A percentile compares a stretch with the other conserved stretches of the same genome.
Conservation (phyloP, 2,797 vertebrate species). For the Pangasius krempfi region DNA sequence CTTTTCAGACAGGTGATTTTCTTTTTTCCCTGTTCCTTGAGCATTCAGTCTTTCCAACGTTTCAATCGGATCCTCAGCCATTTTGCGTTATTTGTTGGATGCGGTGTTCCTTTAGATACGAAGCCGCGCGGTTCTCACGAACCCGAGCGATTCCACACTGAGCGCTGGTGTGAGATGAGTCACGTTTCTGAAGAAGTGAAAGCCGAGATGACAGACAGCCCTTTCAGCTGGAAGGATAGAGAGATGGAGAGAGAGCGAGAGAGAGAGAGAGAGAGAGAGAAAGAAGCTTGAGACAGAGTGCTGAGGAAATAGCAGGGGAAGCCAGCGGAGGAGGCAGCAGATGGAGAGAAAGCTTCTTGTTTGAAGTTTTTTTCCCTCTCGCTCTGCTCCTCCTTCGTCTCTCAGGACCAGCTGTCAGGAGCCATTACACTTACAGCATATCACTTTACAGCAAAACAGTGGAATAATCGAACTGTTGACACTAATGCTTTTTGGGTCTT, state of each 20-base stretch:
- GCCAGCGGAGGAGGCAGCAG: conserved; percentile 45
- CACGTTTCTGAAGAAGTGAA: background rate
- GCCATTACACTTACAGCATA: conserved; percentile 54
- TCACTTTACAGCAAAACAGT: conserved; percentile 56
- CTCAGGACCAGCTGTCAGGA: conserved; percentile 59
- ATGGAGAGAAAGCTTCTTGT: conserved; percentile 54
- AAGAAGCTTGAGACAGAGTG: conserved; percentile 20
- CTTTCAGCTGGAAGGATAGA: conserved; percentile 12
- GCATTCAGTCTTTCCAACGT: background rate
- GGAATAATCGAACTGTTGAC: conserved; percentile 54
- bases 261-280: background rate
- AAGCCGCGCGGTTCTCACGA: background rate
- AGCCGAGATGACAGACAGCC: conserved; percentile 18
- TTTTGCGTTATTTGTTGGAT: background rate
- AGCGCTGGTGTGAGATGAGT: background rate
- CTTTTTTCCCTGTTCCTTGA: background rate
- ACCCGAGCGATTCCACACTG: background rate
- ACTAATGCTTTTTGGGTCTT: conserved; percentile 52
- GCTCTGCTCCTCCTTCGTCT: conserved; percentile 44
- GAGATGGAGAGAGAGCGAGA: background rate
- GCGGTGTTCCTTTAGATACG: background rate
- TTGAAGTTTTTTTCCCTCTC: conserved; percentile 41
- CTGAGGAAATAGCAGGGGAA: conserved; percentile 34
- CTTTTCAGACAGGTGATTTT: background rate
- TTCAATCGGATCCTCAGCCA: background rate